phyloP scores from a whole-genome alignment of 2,113 vertebrate species.

The Hirundichthys speculiger region DNA sequence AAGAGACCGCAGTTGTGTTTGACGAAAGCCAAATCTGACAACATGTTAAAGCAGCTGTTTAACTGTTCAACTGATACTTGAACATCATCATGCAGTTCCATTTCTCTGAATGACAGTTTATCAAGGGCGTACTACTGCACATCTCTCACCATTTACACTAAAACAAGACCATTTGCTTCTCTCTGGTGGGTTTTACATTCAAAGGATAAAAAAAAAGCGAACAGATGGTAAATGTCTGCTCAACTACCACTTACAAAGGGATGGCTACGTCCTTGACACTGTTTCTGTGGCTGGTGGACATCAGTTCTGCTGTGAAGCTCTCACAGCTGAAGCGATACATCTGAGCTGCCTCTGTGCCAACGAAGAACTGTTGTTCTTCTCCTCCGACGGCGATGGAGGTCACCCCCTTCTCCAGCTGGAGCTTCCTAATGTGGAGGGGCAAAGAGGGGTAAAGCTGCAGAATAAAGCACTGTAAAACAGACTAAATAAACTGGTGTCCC shows the following conservation, averaged over 20 bases:
- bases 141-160: constrained; percentile 4
- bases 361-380: constrained; percentile 85
- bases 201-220: too few relatives aligned
- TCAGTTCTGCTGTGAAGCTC: constrained; percentile 85
- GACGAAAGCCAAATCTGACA: too few relatives aligned
- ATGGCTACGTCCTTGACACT: constrained; percentile 83
- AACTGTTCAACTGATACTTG: too few relatives aligned
- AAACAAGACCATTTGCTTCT: background rate
- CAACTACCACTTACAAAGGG: constrained; percentile 83
- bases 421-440: constrained; percentile 70
- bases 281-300: constrained; percentile 82
- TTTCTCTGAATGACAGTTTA: too few relatives aligned
- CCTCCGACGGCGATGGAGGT: constrained; percentile 84
- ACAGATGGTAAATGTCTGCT: constrained; percentile 1
- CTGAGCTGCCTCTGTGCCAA: constrained; percentile 85
- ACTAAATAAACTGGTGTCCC: background rate
- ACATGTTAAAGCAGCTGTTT: too few relatives aligned
- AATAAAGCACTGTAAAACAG: too few relatives aligned
- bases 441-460: too few relatives aligned
- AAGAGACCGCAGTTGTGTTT: background rate
- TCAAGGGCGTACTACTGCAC: too few relatives aligned
- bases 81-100: too few relatives aligned
- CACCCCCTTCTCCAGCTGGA: constrained; percentile 84
- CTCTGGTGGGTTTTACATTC: background rate
- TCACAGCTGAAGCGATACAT: constrained; percentile 81